Conservation (phyloP, 2,888 invertebrate genomes). For the Argyresthia goedartella region DNA sequence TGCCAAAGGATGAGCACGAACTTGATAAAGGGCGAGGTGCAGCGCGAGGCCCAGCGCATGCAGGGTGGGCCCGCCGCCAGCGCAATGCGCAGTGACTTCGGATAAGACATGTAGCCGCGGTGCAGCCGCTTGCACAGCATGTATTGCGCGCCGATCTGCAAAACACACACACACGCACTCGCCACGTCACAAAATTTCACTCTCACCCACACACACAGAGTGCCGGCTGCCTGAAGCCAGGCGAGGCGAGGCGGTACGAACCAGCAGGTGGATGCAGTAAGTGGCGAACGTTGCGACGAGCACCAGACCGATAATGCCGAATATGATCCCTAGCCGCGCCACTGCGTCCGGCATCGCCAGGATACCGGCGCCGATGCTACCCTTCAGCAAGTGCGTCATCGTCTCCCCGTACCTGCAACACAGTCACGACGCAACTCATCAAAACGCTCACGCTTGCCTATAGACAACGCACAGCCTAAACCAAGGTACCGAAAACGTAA, state of each 20-base stretch:
- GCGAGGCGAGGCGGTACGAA: slow-evolving; percentile 55
- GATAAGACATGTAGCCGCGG: slow-evolving; percentile 79
- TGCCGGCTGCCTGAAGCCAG: not conserved
- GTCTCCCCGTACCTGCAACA: slow-evolving; percentile 86
- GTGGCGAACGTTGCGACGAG: slow-evolving; percentile 76
- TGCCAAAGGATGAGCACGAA: slow-evolving; percentile 80
- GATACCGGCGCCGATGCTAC: slow-evolving; percentile 94
- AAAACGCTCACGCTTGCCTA: too few species aligned
- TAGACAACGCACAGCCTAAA: too few species aligned
- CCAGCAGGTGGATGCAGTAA: slow-evolving; percentile 81
- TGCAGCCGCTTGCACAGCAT: slow-evolving; percentile 55
- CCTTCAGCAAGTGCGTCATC: slow-evolving; percentile 91
- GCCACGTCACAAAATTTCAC: too few species aligned
- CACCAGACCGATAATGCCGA: slow-evolving; percentile 71
- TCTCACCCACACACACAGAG: too few species aligned
- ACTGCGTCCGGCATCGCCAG: slow-evolving; percentile 86
- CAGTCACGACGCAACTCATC: too few species aligned
- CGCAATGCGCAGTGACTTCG: slow-evolving; percentile 79
- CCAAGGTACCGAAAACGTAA: too few species aligned
- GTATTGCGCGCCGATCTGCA: slow-evolving; percentile 70
- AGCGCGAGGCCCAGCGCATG: slow-evolving; percentile 52
- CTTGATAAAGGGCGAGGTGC: slow-evolving; percentile 68
- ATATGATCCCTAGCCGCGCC: slow-evolving; percentile 66
- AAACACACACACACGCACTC: not conserved
- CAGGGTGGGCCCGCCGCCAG: slow-evolving; percentile 75